phyloP scores from a whole-genome alignment of 2,888 invertebrate genomes.

The Latrodectus hesperus region DNA sequence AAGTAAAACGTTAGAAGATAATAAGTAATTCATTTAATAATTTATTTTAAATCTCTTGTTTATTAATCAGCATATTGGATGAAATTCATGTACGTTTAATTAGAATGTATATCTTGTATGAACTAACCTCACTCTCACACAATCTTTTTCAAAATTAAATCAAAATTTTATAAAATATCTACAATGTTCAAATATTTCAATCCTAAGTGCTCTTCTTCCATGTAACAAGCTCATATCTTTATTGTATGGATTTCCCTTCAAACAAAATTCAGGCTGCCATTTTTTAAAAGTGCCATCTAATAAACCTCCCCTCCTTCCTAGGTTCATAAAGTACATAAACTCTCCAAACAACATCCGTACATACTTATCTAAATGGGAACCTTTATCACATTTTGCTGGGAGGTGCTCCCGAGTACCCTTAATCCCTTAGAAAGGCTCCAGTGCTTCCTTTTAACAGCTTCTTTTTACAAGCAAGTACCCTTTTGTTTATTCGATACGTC shows the following conservation, averaged over 20 bases:
- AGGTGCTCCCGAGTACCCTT: conserved; percentile 7
- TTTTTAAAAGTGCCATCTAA: conserved; percentile 56
- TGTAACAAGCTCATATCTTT: conserved; percentile 51
- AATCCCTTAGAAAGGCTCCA: conserved; percentile 45
- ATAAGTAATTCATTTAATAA: too few species aligned
- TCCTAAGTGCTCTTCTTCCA: background rate
- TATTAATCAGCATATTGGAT: too few species aligned
- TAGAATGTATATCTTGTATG: too few species aligned
- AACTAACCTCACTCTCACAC: too few species aligned
- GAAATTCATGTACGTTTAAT: too few species aligned
- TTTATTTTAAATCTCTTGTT: too few species aligned
- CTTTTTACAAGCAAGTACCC: conserved; percentile 43
- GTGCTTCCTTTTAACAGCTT: conserved; percentile 49
- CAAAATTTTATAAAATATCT: too few species aligned
- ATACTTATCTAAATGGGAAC: conserved; percentile 66
- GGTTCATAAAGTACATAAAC: conserved; percentile 51
- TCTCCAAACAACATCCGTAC: conserved; percentile 45
- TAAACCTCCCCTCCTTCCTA: conserved; percentile 32
- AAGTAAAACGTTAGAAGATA: too few species aligned
- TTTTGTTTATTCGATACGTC: conserved; percentile 67
- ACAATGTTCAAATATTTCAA: too few species aligned
- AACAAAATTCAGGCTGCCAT: conserved; percentile 16
- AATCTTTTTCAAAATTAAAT: too few species aligned
- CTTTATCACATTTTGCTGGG: conserved; percentile 55
- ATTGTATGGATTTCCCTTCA: conserved; percentile 38